These are phyloP conservation scores for Epirrita christyi DNA, from an alignment of 2,888 invertebrate genomes.

Conservation along the genomic window DNA sequence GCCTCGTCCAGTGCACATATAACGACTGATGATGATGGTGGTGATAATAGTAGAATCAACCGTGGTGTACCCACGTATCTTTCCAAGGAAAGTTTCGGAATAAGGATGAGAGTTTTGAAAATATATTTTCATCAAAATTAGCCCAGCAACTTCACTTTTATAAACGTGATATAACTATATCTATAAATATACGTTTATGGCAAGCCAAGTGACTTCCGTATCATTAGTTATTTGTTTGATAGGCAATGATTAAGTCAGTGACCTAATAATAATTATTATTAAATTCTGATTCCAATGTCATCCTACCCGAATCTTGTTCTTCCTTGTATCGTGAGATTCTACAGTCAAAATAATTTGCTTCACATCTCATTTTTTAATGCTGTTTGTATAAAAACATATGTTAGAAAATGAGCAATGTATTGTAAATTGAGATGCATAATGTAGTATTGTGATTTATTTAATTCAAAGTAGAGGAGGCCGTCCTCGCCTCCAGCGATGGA, in stretches of 20 bases:
- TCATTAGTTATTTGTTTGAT: too few species aligned
- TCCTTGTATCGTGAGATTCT: constrained; percentile 11
- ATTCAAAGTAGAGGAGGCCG: constrained; percentile 15
- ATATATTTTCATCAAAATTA: too few species aligned
- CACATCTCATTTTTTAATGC: constrained; percentile 2
- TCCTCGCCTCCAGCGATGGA: constrained; percentile 13
- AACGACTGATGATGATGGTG: too few species aligned
- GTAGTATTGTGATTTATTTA: constrained; percentile 8
- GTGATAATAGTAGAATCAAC: too few species aligned
- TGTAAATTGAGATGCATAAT: background rate
- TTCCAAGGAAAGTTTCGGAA: too few species aligned
- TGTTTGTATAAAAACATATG: background rate
- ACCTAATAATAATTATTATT: background rate
- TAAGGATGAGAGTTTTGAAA: too few species aligned
- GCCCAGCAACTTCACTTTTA: too few species aligned
- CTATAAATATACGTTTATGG: too few species aligned
- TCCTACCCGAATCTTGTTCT: background rate
- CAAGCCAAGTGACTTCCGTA: too few species aligned
- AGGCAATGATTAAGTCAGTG: background rate
- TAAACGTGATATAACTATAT: too few species aligned
- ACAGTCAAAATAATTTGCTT: background rate
- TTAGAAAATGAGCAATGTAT: constrained; percentile 4
- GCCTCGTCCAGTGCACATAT: too few species aligned
- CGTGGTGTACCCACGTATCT: too few species aligned
- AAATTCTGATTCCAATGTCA: background rate